Evolutionary conservation across 2,888 invertebrate species (phyloP), one percentile per base, ranked within the genome.

Genomic region (Euzophera pinguis): DNA sequence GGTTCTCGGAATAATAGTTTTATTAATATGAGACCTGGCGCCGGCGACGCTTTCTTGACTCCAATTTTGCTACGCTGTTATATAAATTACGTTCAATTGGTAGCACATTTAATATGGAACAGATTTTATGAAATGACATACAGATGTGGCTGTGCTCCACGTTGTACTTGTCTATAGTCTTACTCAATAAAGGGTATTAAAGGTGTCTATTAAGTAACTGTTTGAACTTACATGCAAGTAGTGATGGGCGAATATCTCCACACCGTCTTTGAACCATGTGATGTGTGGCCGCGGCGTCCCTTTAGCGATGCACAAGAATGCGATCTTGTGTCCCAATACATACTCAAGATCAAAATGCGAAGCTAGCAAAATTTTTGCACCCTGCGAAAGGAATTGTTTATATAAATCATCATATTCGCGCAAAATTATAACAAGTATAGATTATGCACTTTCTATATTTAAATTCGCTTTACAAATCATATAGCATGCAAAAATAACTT

Each of bases 261-360:
- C 94, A 29, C 97, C 98, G 78, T 98, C 98, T 79, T 98, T 98
- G 80, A 96, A 97, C 98, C 98, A 98, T 14, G 97, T 98, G 59
- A 98, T 97, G 62, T 96, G 96, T 0, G 98, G 98, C 42, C 97
- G 90, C 0, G 98, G 98, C 60, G 94, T 93, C 0, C 98, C 98
- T 72, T 95, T 94, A 0, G 98, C 98, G 43, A 96, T 95, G 79
- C 98, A 98, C 54, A 98, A 90, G 77, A 98, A 97, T 8, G 97
- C 96, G 59, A 98, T 97, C 88, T 98, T 98, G 79, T 98, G 97
- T 0, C 98, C 98, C 71, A 98, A 86, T 52, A 96, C 95, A 89
- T 97, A 98, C 92, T 97, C 97, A 85, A 95, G 94, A 83, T 98
- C 97, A 80, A 98, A 98, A 83, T 98, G 97, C 1, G 97, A 97